phyloP scores from a whole-genome alignment of 1,140 invertebrate species.

The Neodiprion pinetum region DNA sequence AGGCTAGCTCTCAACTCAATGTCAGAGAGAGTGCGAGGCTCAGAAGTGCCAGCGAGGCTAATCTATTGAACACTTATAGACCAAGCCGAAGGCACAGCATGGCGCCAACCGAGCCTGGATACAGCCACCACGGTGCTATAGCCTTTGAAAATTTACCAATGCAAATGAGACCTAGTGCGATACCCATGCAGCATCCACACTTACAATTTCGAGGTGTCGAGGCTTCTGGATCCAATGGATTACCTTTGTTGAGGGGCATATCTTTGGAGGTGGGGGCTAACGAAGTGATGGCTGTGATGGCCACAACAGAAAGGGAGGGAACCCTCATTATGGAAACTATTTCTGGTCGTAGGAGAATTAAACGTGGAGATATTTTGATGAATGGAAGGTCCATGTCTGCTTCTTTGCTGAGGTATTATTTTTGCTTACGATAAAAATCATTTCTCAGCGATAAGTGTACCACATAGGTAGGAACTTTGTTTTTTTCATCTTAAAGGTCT shows the following conservation, averaged over 20 bases:
- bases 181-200: slow-evolving; percentile 66
- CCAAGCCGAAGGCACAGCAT: slow-evolving; percentile 69
- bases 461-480: too few relatives aligned
- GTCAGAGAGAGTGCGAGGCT: slow-evolving; percentile 63
- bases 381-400: slow-evolving; percentile 84
- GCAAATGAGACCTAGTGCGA: slow-evolving; percentile 48
- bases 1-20: slow-evolving; percentile 56
- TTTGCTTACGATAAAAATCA: slow-evolving; percentile 3
- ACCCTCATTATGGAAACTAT: slow-evolving; percentile 79
- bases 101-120: slow-evolving; percentile 66
- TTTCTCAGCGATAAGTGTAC: slow-evolving; percentile 2
- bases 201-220: slow-evolving; percentile 71
- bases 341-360: slow-evolving; percentile 72
- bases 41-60: slow-evolving; percentile 77
- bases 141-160: slow-evolving; percentile 47
- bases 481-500: slow-evolving; percentile 35
- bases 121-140: slow-evolving; percentile 53
- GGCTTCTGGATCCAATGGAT: slow-evolving; percentile 49
- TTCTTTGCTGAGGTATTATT: slow-evolving; percentile 66
- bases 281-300: slow-evolving; percentile 88
- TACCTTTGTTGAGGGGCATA: slow-evolving; percentile 71
- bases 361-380: slow-evolving; percentile 81
- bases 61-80: slow-evolving; percentile 65
- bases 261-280: slow-evolving; percentile 87
- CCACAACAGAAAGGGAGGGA: slow-evolving; percentile 68